A percentile compares a stretch with the other conserved stretches of the same genome.
phyloP scores from a whole-genome alignment of 2,113 vertebrate species.

The human (Homo sapiens) region GRCh38 chr12:128781501-128782000 shows the following conservation, averaged over 20 bases:
- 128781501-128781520: neutral
- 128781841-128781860: neutral
- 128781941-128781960: neutral
- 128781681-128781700: rapidly evolving
- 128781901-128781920: neutral
- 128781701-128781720: rapidly evolving
- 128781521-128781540: too few species aligned
- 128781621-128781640: rapidly evolving
- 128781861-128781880: neutral
- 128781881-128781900: too few species aligned
- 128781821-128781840: neutral
- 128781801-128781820: rapidly evolving
- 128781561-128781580: neutral
- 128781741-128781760: too few species aligned
- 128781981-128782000: neutral
- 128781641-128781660: neutral
- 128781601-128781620: neutral
- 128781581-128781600: neutral
- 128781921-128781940: neutral
- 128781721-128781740: rapidly evolving
- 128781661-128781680: neutral
- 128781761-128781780: rapidly evolving
- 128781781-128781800: rapidly evolving
- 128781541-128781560: neutral
- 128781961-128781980: neutral